Evolutionary conservation across 1,140 invertebrate species (phyloP).

Genomic region (Microvelia longipes): DNA sequence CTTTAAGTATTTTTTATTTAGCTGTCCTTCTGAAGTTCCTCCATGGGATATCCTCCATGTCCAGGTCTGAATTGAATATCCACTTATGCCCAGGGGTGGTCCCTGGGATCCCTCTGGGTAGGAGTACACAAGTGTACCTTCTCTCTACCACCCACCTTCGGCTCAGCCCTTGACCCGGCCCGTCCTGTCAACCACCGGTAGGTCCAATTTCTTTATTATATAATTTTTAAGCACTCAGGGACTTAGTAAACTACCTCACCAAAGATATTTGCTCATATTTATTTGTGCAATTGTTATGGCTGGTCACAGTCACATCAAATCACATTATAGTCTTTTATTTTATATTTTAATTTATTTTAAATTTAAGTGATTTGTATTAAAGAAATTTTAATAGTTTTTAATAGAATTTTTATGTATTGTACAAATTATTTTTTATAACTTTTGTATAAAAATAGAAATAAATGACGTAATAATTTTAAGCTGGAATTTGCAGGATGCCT

Average conservation of each 20-base stretch:
- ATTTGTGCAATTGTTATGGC: not conserved
- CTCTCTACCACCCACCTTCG: not conserved
- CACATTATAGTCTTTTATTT: not conserved
- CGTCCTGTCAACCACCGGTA: not conserved
- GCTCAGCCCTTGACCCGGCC: not conserved
- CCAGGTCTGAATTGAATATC: too few species aligned
- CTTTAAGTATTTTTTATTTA: not conserved
- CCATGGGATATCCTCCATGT: not conserved
- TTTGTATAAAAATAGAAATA: not conserved
- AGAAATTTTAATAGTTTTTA: not conserved
- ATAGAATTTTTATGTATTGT: not conserved
- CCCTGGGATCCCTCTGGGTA: too few species aligned
- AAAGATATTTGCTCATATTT: not conserved
- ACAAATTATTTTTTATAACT: not conserved
- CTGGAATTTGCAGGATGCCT: not conserved
- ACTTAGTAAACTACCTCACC: not conserved
- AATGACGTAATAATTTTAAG: not conserved
- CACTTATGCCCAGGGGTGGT: not conserved
- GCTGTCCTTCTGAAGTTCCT: not conserved
- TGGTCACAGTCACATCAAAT: not conserved
- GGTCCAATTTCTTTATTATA: not conserved
- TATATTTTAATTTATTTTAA: not conserved
- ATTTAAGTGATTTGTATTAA: not conserved
- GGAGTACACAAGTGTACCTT: not conserved
- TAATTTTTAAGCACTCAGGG: not conserved